phyloP scores from a whole-genome alignment of 2,888 invertebrate genomes.

The Trichogramma dendrolimi region DNA sequence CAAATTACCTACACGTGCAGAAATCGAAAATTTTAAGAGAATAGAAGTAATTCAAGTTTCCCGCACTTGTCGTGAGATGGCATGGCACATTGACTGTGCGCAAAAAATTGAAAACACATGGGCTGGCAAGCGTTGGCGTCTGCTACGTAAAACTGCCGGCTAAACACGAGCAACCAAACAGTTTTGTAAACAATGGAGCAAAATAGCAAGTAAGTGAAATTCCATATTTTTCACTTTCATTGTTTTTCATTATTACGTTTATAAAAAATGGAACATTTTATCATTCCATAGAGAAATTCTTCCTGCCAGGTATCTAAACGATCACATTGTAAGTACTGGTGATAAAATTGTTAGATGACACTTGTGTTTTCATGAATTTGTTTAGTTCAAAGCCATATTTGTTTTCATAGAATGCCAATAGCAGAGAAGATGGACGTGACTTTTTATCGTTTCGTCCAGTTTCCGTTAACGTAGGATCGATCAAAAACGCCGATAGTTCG shows the following conservation, averaged over 20 bases:
- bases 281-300: constrained; percentile 61
- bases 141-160: too few relatives aligned
- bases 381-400: not conserved
- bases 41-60: not conserved
- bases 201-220: too few relatives aligned
- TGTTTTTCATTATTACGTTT: too few relatives aligned
- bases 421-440: constrained; percentile 74
- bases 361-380: constrained; percentile 11
- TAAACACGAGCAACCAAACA: too few relatives aligned
- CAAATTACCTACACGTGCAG: constrained; percentile 28
- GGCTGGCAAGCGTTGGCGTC: too few relatives aligned
- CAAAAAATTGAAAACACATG: too few relatives aligned
- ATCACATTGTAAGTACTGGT: constrained; percentile 58
- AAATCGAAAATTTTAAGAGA: constrained; percentile 36
- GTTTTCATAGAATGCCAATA: constrained; percentile 56
- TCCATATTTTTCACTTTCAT: too few relatives aligned
- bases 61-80: too few relatives aligned
- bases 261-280: too few relatives aligned
- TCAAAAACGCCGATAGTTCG: constrained; percentile 69
- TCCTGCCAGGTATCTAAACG: constrained; percentile 71
- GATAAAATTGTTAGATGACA: constrained; percentile 5
- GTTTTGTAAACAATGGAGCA: too few relatives aligned
- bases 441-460: constrained; percentile 68
- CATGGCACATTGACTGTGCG: too few relatives aligned
- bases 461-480: constrained; percentile 61